A percentile compares a stretch with the other conserved stretches of the same genome.
These are phyloP conservation scores for Eremophila alpestris DNA, from an alignment of 2,797 vertebrate genomes.

Conservation along the genomic window DNA sequence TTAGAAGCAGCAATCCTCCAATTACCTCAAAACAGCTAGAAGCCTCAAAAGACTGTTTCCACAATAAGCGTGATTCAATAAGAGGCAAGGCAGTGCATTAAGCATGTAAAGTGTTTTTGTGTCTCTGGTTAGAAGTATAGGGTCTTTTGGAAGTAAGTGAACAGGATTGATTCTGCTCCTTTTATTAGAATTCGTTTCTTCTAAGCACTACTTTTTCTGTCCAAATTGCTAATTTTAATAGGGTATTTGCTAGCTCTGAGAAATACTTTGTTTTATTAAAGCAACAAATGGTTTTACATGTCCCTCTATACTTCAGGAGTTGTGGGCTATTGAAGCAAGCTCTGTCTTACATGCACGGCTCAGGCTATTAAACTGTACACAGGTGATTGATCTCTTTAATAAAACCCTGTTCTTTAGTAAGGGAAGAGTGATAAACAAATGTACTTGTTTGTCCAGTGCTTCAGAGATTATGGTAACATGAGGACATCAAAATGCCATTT, in stretches of 20 bases:
- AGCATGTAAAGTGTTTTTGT: constrained; percentile 17
- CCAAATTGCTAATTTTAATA: constrained; percentile 57
- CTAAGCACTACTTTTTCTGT: constrained; percentile 43
- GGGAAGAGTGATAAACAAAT: constrained; percentile 81
- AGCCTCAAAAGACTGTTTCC: constrained; percentile 42
- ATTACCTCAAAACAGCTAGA: constrained; percentile 12
- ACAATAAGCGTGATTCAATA: constrained; percentile 11
- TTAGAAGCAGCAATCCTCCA: neutral
- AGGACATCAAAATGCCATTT: constrained; percentile 70
- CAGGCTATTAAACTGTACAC: constrained; percentile 75
- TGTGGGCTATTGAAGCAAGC: constrained; percentile 59
- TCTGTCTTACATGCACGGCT: constrained; percentile 43
- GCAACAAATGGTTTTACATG: constrained; percentile 61
- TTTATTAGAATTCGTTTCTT: constrained; percentile 39
- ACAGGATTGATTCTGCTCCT: constrained; percentile 51
- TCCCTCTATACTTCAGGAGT: constrained; percentile 59
- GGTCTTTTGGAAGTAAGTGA: constrained; percentile 60
- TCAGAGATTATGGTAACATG: constrained; percentile 72
- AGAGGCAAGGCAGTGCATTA: constrained; percentile 24
- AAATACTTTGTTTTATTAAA: constrained; percentile 59
- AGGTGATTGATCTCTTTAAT: constrained; percentile 86
- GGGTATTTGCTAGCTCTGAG: constrained; percentile 21
- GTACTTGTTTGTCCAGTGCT: constrained; percentile 77
- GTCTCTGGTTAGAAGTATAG: constrained; percentile 41
- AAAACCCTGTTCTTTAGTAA: constrained; percentile 79